Conservation (phyloP, 1,140 invertebrate species). For the Brachionus asplanchnoidis region DNA sequence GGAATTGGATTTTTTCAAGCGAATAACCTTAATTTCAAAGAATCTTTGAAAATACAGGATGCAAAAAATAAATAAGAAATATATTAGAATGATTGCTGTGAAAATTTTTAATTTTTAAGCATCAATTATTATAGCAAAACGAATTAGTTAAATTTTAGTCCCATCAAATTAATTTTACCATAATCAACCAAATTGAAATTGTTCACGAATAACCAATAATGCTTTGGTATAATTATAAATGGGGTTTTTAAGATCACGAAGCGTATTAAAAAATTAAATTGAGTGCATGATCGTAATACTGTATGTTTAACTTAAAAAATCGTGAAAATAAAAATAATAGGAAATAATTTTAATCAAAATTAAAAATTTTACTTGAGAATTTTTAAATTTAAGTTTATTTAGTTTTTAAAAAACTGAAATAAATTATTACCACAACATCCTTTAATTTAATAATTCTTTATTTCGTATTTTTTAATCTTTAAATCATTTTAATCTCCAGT, state of each 20-base stretch:
- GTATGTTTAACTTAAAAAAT: no score
- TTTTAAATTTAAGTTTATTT: background rate
- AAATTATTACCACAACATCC: no score
- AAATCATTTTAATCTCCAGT: background rate
- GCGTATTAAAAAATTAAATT: background rate
- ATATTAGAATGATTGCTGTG: background rate
- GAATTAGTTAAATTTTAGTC: background rate
- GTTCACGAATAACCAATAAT: background rate
- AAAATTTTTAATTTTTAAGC: background rate
- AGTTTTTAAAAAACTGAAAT: no score
- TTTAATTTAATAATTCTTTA: no score
- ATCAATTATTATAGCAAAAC: background rate
- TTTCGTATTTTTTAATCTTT: no score
- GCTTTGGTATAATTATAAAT: background rate
- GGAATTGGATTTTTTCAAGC: background rate
- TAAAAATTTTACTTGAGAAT: background rate
- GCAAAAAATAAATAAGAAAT: background rate
- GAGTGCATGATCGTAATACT: background rate
- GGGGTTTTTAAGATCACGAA: background rate
- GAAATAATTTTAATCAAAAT: background rate
- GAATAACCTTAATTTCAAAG: background rate
- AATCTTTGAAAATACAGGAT: background rate
- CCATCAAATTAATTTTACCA: background rate
- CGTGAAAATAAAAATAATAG: no score
- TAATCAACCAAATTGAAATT: background rate